Evolutionary conservation across 2,113 vertebrate genomes (phyloP).

Genomic region (Harpagus bidentatus): DNA sequence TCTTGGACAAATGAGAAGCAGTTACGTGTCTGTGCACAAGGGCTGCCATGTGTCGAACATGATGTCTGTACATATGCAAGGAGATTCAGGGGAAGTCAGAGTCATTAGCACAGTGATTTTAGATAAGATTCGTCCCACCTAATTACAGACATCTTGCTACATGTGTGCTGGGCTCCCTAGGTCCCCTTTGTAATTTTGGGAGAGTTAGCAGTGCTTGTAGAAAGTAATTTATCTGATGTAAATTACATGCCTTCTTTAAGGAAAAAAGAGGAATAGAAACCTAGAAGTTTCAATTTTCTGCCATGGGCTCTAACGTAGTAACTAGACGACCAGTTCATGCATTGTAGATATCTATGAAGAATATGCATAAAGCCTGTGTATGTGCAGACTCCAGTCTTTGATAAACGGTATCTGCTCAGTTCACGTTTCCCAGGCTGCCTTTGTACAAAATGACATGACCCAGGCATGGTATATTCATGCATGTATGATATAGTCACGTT

Average conservation of each 20-base stretch:
- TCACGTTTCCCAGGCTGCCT: not conserved
- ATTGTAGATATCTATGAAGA: not conserved
- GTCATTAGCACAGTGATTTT: not conserved
- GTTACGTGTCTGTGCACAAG: not conserved
- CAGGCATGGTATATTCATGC: not conserved
- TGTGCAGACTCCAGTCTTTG: not conserved
- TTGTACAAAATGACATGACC: not conserved
- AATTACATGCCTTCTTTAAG: not conserved
- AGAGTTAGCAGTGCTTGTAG: not conserved
- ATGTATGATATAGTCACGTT: not conserved
- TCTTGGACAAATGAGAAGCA: not conserved
- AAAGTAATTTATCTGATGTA: not conserved
- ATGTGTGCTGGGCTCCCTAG: not conserved
- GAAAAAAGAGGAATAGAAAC: not conserved
- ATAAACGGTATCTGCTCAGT: not conserved
- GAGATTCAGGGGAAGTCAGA: not conserved
- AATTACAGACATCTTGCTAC: not conserved
- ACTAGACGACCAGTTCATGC: not conserved
- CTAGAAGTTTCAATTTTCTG: not conserved
- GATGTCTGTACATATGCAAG: not conserved
- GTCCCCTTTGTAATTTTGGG: not conserved
- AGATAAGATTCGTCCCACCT: not conserved
- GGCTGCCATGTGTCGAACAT: not conserved
- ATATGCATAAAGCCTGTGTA: not conserved
- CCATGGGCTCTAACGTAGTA: not conserved